Evolutionary conservation across 2,797 vertebrate genomes (phyloP).

Genomic region (Choloepus didactylus): DNA sequence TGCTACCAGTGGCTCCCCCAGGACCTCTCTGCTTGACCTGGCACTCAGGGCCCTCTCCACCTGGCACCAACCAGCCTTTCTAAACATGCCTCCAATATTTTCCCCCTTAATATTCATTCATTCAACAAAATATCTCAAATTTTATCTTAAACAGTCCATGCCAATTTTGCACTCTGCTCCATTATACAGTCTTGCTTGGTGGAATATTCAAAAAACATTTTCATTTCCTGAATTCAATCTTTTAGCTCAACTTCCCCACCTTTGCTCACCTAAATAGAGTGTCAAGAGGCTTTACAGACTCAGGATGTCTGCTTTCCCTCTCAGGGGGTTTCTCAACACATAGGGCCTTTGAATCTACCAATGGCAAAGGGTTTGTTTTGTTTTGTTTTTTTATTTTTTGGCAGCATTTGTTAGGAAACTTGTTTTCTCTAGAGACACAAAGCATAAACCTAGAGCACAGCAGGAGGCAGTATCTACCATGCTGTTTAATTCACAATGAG

Average conservation of each 20-base stretch:
- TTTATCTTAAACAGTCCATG: background rate
- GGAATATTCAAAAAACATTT: background rate
- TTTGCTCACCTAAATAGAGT: background rate
- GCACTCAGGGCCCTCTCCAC: background rate
- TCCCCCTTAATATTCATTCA: background rate
- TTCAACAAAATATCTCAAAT: background rate
- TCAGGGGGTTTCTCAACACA: background rate
- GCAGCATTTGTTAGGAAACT: background rate
- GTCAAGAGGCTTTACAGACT: background rate
- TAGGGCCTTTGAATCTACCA: background rate
- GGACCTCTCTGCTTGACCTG: background rate
- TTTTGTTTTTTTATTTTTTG: background rate
- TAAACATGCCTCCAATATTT: background rate
- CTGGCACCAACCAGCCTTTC: background rate
- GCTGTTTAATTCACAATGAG: background rate
- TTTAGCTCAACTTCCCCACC: background rate
- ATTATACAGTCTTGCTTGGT: background rate
- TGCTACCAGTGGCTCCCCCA: background rate
- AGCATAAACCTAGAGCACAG: background rate
- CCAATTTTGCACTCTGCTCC: background rate
- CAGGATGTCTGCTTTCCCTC: background rate
- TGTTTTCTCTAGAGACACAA: background rate
- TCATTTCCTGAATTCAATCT: background rate
- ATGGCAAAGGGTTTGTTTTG: too few species aligned
- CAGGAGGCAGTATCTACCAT: background rate